phyloP scores from a whole-genome alignment of 2,113 vertebrate genomes.

The Casuarius casuarius region DNA sequence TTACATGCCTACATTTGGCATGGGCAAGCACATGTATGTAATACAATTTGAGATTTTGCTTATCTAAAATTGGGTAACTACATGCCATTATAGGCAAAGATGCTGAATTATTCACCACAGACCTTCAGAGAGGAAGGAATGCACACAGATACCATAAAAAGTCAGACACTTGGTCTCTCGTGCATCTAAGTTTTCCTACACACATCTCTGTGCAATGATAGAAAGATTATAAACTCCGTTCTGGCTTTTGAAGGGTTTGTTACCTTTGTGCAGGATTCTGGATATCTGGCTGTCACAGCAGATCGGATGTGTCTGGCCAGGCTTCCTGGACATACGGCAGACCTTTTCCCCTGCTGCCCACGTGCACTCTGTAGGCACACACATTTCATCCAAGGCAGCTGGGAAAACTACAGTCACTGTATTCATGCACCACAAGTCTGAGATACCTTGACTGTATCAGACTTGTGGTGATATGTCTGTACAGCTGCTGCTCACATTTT shows the following conservation, averaged over 20 bases:
- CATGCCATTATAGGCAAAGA: not conserved
- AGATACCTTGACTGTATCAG: not conserved
- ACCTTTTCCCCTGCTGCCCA: not conserved
- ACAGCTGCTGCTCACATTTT: not conserved
- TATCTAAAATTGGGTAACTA: not conserved
- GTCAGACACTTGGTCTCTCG: not conserved
- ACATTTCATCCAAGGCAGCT: not conserved
- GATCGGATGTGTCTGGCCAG: accelerated
- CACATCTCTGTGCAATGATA: not conserved
- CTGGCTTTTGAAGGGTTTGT: not conserved
- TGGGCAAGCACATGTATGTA: not conserved
- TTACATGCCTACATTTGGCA: not conserved
- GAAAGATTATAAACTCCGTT: not conserved
- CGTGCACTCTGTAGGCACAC: not conserved
- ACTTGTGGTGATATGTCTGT: not conserved
- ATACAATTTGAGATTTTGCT: not conserved
- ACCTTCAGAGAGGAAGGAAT: not conserved
- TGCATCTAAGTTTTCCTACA: not conserved
- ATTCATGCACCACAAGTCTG: not conserved
- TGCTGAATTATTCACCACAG: not conserved
- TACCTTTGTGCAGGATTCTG: not conserved
- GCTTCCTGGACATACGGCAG: accelerated
- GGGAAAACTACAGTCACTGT: not conserved
- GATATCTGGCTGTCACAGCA: not conserved
- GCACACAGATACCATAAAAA: not conserved